Percentiles rank a stretch among this genome's conserved stretches.
These are phyloP conservation scores for Lucilia cuprina DNA, from an alignment of 1,140 invertebrate genomes.

Conservation along the genomic window DNA sequence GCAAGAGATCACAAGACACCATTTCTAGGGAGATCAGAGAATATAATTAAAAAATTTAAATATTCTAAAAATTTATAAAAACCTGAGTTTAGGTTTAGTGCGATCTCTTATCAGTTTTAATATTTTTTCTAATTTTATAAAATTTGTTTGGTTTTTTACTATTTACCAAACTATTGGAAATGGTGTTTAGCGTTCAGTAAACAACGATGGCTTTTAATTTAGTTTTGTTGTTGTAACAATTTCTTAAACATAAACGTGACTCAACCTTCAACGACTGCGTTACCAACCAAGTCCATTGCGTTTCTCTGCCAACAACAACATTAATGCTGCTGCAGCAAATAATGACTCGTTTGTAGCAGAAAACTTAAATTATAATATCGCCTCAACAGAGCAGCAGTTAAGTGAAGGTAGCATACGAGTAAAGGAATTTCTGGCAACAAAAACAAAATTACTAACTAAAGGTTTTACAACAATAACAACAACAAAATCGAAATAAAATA, in stretches of 20 bases:
- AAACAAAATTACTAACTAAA: not conserved
- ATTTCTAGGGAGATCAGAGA: not conserved
- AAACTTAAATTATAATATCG: not conserved
- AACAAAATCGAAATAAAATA: not conserved
- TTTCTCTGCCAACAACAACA: not conserved
- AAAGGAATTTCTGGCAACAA: not conserved
- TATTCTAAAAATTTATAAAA: no score
- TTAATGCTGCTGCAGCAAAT: not conserved
- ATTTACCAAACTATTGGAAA: no score
- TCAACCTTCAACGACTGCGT: slow-evolving; percentile 6
- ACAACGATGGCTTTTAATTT: not conserved
- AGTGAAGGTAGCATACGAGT: not conserved
- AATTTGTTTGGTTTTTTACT: no score
- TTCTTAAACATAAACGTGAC: slow-evolving; percentile 2
- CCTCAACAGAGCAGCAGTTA: not conserved
- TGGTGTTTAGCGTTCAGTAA: no score
- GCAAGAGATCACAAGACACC: no score
- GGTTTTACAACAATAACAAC: not conserved
- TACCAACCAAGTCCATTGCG: not conserved
- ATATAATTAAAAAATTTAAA: no score
- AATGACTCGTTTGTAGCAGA: not conserved
- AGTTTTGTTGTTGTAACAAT: not conserved
- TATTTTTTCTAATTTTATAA: no score
- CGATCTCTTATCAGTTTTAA: no score
- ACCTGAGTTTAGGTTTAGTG: no score